Percentiles rank a stretch among this genome's conserved stretches.
phyloP scores from a whole-genome alignment of 64 coral and sea anemone genomes.

The Pocillopora damicornis region DNA sequence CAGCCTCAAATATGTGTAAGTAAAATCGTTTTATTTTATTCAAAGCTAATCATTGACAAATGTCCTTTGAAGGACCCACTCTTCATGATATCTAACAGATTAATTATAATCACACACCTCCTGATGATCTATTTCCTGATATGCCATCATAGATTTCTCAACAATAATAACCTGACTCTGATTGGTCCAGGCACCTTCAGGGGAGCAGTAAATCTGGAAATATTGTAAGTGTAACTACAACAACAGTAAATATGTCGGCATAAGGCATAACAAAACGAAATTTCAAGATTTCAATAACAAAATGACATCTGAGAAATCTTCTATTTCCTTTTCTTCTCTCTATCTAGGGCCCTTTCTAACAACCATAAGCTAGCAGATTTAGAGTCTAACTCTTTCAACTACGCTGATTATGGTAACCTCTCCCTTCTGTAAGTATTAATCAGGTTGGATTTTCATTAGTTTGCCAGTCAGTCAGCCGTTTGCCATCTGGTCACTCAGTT shows the following conservation, averaged over 20 bases:
- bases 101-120: background rate
- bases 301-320: background rate
- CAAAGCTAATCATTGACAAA: too few relatives aligned
- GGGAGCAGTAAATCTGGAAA: constrained; percentile 36
- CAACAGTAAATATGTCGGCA: too few relatives aligned
- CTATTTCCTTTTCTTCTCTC: background rate
- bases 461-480: background rate
- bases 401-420: constrained; percentile 6
- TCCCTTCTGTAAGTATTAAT: constrained; percentile 21
- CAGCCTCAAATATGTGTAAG: constrained; percentile 44
- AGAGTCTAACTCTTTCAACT: constrained; percentile 21
- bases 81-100: too few relatives aligned
- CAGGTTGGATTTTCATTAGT: too few relatives aligned
- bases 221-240: constrained; percentile 18
- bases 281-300: background rate
- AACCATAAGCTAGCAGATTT: background rate
- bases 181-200: constrained; percentile 25
- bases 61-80: too few relatives aligned
- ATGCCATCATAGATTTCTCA: constrained; percentile 19
- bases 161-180: constrained; percentile 27
- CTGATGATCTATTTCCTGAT: background rate
- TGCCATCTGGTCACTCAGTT: too few relatives aligned
- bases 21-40: background rate
- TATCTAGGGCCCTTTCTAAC: constrained; percentile 16
- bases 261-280: background rate